These are phyloP conservation scores for Pomatostomus ruficeps DNA, from an alignment of 2,113 vertebrate species.

Conservation along the genomic window DNA sequence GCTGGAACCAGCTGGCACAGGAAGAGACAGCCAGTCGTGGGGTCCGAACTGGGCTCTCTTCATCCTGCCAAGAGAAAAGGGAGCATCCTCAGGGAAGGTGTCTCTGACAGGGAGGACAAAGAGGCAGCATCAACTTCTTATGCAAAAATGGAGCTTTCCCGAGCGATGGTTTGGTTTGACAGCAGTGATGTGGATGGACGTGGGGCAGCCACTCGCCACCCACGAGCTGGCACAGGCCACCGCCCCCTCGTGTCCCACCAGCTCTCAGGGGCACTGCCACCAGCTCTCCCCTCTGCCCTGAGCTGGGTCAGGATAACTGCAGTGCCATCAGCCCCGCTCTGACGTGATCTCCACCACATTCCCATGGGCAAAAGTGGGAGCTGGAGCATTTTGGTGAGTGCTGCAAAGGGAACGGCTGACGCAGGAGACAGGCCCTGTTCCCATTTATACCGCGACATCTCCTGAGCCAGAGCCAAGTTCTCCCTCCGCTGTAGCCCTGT, in stretches of 20 bases:
- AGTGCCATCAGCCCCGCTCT: not conserved
- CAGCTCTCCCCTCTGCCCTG: not conserved
- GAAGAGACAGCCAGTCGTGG: slow-evolving; percentile 94
- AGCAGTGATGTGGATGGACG: slow-evolving; percentile 23
- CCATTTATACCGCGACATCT: not conserved
- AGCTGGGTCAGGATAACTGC: not conserved
- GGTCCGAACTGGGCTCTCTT: slow-evolving; percentile 95
- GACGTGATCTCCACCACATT: not conserved
- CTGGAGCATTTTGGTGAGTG: not conserved
- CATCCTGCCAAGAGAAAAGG: slow-evolving; percentile 77
- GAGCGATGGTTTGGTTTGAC: not conserved
- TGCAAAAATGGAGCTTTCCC: slow-evolving; percentile 20
- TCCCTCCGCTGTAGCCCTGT: not conserved
- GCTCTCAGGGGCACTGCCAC: not conserved
- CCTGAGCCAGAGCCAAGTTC: not conserved
- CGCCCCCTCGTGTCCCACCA: not conserved
- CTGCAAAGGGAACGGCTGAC: not conserved
- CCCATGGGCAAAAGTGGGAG: not conserved
- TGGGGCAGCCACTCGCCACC: not conserved
- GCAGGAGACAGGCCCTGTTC: not conserved
- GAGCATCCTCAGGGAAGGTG: slow-evolving; percentile 16
- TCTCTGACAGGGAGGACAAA: not conserved
- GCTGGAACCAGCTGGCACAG: slow-evolving; percentile 85
- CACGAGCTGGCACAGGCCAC: not conserved
- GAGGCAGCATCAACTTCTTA: not conserved